phyloP scores from a whole-genome alignment of 2,113 vertebrate species.

The Apteryx owenii region DNA sequence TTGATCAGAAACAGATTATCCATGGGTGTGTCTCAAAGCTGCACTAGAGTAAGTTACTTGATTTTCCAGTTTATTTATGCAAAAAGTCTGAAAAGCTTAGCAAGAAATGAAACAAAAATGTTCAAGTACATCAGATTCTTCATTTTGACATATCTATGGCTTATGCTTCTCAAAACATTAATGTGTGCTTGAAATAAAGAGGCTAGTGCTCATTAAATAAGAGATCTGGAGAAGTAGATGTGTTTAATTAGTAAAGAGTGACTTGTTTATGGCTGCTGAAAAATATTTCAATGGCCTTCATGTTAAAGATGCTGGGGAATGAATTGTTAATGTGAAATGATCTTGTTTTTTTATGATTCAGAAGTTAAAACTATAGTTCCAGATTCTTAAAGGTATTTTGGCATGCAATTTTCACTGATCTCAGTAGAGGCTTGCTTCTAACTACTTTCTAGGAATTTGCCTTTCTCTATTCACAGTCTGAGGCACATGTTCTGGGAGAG shows the following conservation, averaged over 20 bases:
- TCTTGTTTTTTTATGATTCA: neutral
- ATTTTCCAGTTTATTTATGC: neutral
- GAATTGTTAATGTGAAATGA: neutral
- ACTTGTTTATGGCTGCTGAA: conserved; percentile 27
- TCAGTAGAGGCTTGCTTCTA: neutral
- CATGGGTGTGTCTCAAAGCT: neutral
- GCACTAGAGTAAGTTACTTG: neutral
- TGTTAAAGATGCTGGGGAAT: neutral
- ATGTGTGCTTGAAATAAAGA: neutral
- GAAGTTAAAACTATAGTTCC: neutral
- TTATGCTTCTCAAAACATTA: neutral
- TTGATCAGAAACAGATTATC: neutral
- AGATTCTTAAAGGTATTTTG: neutral
- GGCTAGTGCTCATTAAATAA: conserved; percentile 2
- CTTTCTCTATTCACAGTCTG: neutral
- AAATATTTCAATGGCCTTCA: neutral
- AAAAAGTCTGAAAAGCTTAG: neutral
- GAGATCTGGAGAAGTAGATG: neutral
- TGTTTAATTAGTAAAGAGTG: conserved; percentile 27
- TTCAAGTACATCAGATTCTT: neutral
- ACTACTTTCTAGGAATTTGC: neutral
- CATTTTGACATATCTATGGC: neutral
- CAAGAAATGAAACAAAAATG: conserved; percentile 1
- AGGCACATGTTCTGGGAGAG: neutral
- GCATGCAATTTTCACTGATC: neutral